Base-by-base conservation (phyloP, 2,797 vertebrate genomes). In the Vultur gryphus region DNA sequence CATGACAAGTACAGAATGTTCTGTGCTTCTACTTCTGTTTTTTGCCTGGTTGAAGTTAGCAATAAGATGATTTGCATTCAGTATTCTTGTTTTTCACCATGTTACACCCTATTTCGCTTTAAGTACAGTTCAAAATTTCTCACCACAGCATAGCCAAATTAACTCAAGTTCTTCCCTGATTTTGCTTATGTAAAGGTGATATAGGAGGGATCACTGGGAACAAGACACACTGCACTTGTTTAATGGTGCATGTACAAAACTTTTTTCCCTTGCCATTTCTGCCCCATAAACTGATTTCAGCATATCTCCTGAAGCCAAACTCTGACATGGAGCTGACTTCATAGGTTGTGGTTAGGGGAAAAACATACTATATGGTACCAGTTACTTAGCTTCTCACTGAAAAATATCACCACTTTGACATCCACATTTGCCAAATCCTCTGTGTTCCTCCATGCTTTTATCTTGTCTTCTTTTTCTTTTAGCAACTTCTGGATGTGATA, bases 1-100 rank as follows among this genome's bases (percentile, higher is more conserved):
- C 62, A 72, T 84, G 80, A 92, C 70, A 96, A 87, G 88, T 80
- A 95, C 88, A 92, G 55, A 96, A 90, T 64, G 80, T 95, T 95
- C 93, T 57, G 26, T 78, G 70, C 41, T 87, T 39, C 41, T 46
- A 5, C 76, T 88, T 80, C 64, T 89, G 67, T 13, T 86, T 92
- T 73, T 89, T 54, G 11, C 31, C 76, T 86, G n/a, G n/a, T 55
- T 73, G 73, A 94, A 90, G 77, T 90, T 46, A 90, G 39, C 62
- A 80, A 71, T n/a, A 66, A 88, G 39, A 95, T 76, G 18, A 95
- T 94, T 95, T 82, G 77, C 79, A 87, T 91, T 89, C 91, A 88
- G 66, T 13, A 49, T 18, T 82, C 77, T 66, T 86, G 46, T 72
- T 93, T 96, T 95, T 80, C 54, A 72, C 52, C 46, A 59, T 46